Conservation (phyloP, 2,888 invertebrate species). For the Heliothis peltigera region DNA sequence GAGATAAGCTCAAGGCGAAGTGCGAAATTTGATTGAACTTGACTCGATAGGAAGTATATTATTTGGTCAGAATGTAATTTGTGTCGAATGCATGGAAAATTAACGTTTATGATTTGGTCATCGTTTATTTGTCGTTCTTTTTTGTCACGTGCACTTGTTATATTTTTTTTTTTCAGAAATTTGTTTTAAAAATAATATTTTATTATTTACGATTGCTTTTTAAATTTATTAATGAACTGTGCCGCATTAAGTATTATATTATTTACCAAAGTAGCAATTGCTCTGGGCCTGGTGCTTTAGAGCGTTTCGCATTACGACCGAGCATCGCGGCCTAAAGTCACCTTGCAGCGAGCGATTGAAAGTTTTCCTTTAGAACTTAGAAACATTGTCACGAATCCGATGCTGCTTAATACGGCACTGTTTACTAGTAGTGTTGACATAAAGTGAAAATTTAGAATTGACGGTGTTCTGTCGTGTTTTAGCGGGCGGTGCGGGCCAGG, state of each 20-base stretch:
- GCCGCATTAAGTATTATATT: neutral
- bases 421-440: too few relatives aligned
- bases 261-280: too few relatives aligned
- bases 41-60: constrained; percentile 21
- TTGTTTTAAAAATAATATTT: constrained; percentile 1
- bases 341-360: too few relatives aligned
- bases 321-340: too few relatives aligned
- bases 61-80: constrained; percentile 33
- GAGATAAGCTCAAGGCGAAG: neutral
- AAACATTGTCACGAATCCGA: too few relatives aligned
- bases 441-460: neutral
- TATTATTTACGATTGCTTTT: neutral
- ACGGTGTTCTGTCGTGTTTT: constrained; percentile 14
- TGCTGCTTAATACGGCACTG: too few relatives aligned
- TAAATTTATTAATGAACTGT: neutral
- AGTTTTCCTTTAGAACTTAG: too few relatives aligned
- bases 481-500: constrained; percentile 33
- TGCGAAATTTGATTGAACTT: constrained; percentile 1
- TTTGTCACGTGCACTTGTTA: constrained; percentile 50
- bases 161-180: constrained; percentile 3
- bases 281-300: too few relatives aligned
- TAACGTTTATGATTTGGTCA: constrained; percentile 25
- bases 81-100: constrained; percentile 40
- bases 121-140: constrained; percentile 30
- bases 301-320: too few relatives aligned